phyloP scores from a whole-genome alignment of 2,888 invertebrate genomes.

The Drosophila crucigera region DNA sequence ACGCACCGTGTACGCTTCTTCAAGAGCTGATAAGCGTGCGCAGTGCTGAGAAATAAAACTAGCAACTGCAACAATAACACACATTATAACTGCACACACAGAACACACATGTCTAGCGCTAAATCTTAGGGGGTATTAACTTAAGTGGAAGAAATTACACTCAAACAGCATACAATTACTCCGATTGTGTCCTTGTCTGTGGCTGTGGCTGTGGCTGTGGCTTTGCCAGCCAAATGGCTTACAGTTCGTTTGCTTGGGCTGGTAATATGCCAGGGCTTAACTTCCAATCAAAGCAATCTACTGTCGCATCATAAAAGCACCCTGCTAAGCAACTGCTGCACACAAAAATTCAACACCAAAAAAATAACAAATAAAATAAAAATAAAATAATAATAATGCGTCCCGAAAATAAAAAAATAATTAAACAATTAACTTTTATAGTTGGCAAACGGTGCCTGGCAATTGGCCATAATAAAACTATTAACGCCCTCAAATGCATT shows the following conservation, averaged over 20 bases:
- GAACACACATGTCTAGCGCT: constrained; percentile 53
- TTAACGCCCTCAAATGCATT: constrained; percentile 73
- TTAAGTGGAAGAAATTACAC: constrained; percentile 85
- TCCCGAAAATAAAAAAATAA: constrained; percentile 66
- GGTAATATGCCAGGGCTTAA: constrained; percentile 81
- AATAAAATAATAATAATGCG: not conserved
- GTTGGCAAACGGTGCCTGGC: constrained; percentile 27
- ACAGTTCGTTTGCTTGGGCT: constrained; percentile 76
- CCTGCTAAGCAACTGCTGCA: constrained; percentile 30
- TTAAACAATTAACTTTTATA: constrained; percentile 75
- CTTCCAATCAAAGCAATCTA: constrained; percentile 83
- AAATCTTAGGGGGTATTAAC: constrained; percentile 81
- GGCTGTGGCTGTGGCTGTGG: not conserved
- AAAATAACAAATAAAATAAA: not conserved
- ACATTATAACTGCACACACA: constrained; percentile 27
- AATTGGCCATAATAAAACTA: constrained; percentile 68
- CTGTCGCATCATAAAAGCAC: constrained; percentile 73
- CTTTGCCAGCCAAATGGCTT: constrained; percentile 68
- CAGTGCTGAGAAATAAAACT: constrained; percentile 1
- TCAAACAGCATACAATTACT: constrained; percentile 77
- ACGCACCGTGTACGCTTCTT: constrained; percentile 52
- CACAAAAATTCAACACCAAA: not conserved
- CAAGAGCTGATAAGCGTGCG: constrained; percentile 25
- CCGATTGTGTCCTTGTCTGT: constrained; percentile 21
- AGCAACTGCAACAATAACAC: constrained; percentile 39